Base-by-base conservation (phyloP, 2,888 invertebrate species). In the Callyntrura guangdongensis region DNA sequence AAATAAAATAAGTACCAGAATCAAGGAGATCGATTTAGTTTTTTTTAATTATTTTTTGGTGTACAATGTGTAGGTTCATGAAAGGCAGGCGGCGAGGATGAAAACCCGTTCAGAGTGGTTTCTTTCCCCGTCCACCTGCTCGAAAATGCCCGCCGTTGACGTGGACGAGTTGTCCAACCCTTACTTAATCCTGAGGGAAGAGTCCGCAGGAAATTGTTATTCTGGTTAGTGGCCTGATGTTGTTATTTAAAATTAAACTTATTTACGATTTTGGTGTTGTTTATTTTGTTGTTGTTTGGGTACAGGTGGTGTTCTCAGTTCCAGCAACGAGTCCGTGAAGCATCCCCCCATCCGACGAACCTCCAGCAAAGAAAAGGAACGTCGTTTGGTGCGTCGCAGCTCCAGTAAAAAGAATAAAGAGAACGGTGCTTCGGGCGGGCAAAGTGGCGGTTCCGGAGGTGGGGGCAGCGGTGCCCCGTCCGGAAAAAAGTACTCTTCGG, bases 101-200 rank as follows among this genome's bases (percentile, higher is more conserved):
- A 97, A 98, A 95, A 98, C 99, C 94, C 97, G 99, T 94, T 99
- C 99, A 91, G 99, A 99, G 96, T 99, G 99, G 99, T 99, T 99
- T 96, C 96, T 98, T 95, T 97, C 97, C 94, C 97, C 97, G 90
- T 96, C 96, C 79, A 94, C 93, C 17, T 92, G 92, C 91, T 94
- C 94, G 79, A 94, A 94, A 92, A 93, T 93, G 91, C 93, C 94
- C 11, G 91, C 91, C 64, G 93, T 94, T n/a, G 94, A 95, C 95
- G 94, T 95, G 94, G 94, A 95, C 74, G 95, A 95, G 94, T 95
- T 95, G 27, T 95, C 95, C 84, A 95, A 95, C 94, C 95, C 92
- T 1, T 91, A 93, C 61, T 91, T 95, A 93, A 95, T 95, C 90
- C 94, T 95, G 59, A 94, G 95, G 77, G 95, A 95, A 69, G 95